These are phyloP conservation scores for Magallana ariakensis DNA, from an alignment of 1,140 invertebrate genomes.

Conservation along the genomic window DNA sequence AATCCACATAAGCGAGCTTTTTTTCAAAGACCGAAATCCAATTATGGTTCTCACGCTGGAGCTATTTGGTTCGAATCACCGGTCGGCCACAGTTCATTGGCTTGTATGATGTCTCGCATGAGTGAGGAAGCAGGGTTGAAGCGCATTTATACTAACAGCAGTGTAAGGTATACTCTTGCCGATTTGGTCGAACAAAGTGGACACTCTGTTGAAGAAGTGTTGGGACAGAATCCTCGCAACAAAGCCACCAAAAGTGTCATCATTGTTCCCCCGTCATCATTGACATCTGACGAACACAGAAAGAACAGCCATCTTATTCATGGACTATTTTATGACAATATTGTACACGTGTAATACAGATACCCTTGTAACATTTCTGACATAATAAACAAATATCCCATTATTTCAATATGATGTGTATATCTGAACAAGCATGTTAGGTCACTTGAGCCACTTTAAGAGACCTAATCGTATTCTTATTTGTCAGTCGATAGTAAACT, in stretches of 20 bases:
- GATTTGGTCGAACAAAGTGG: slow-evolving; percentile 47
- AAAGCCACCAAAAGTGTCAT: slow-evolving; percentile 45
- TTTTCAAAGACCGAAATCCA: slow-evolving; percentile 56
- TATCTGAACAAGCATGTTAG: no score
- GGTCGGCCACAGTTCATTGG: slow-evolving; percentile 57
- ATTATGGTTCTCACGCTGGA: not conserved
- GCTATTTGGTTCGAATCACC: slow-evolving; percentile 57
- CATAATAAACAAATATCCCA: no score
- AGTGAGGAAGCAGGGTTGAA: slow-evolving; percentile 52
- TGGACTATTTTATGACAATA: slow-evolving; percentile 32
- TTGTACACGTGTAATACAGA: no score
- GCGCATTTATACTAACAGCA: slow-evolving; percentile 52
- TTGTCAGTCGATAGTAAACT: no score
- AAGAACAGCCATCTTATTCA: slow-evolving; percentile 51
- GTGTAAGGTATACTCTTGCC: slow-evolving; percentile 46
- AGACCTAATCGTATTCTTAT: no score
- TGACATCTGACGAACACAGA: slow-evolving; percentile 46
- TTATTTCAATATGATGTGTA: no score
- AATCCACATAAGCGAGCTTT: slow-evolving; percentile 54
- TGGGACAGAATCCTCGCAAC: slow-evolving; percentile 55
- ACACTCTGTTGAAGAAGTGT: slow-evolving; percentile 43
- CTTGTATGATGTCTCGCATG: slow-evolving; percentile 54
- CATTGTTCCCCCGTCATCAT: not conserved
- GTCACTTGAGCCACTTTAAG: no score
- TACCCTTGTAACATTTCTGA: no score